Evolutionary conservation across 2,113 vertebrate species (phyloP).

Genomic region (Odocoileus virginianus): DNA sequence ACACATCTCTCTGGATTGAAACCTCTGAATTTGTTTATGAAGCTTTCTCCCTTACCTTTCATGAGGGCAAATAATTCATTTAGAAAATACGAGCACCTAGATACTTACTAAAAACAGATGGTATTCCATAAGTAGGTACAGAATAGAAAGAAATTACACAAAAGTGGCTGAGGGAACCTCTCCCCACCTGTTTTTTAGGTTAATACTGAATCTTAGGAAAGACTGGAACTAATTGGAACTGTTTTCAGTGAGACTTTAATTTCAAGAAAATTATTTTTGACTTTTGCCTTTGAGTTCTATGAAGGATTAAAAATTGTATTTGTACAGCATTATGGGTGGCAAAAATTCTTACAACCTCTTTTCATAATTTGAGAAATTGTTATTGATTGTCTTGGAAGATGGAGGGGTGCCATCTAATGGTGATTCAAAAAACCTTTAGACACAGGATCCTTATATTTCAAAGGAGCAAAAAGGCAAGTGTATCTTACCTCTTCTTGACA

Average conservation of each 20-base stretch:
- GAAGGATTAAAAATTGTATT: background rate
- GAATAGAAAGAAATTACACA: background rate
- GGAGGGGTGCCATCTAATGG: conserved; percentile 35
- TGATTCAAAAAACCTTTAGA: background rate
- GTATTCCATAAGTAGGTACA: background rate
- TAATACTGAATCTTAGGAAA: background rate
- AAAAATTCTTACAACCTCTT: background rate
- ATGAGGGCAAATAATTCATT: background rate
- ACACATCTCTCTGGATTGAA: background rate
- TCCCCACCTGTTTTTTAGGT: background rate
- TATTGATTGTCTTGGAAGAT: background rate
- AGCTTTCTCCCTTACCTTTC: background rate
- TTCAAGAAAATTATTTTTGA: background rate
- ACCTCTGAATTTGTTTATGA: background rate
- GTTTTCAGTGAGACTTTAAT: background rate
- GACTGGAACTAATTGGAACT: background rate
- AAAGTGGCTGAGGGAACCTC: background rate
- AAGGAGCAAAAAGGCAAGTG: background rate
- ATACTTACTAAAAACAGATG: background rate
- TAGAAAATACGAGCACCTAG: background rate
- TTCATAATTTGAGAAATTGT: background rate
- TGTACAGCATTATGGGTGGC: background rate
- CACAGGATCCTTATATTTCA: background rate
- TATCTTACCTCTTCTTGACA: background rate
- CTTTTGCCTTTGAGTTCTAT: background rate